Evolutionary conservation across 2,113 vertebrate genomes (phyloP), one percentile per base, ranked within the genome.

Genomic region (Psophia crepitans): DNA sequence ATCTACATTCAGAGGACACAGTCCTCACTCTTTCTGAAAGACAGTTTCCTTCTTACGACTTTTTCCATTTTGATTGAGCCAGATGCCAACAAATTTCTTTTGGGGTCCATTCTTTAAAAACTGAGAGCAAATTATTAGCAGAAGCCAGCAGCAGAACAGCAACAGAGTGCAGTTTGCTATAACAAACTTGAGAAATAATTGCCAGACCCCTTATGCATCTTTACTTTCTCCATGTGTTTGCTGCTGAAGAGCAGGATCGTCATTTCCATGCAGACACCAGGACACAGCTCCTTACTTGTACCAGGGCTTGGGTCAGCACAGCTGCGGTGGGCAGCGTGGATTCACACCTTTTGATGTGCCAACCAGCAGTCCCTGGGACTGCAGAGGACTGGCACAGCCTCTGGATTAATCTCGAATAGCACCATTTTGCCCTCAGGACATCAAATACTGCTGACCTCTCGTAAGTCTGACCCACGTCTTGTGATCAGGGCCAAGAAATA

Each of bases 1-100:
- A 89, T 86, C 87, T 86, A 75, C 58, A 95, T 96, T 97, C 91
- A 68, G 49, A 77, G 73, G 97, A 86, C 58, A 95, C 24, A 94
- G 60, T 77, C 76, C 19, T 96, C 39, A 48, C 77, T 94, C 71
- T 74, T 94, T 90, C 83, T 89, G 86, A 96, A 70, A 91, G 37
- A 75, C 37, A 68, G 35, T 84, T 96, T 90, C 87, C 88, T 95
- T 92, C 85, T 90, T 96, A 75, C 66, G 74, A 69, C 51, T 89
- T 96, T 48, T 80, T 65, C 49, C 64, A 64, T 94, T 97, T 97
- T 97, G 76, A 93, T 90, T 88, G 73, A 95, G 70, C 73, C 82
- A 96, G 49, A 93, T 92, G 82, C 46, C 94, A 70, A 79, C 43
- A 84, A 76, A 56, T 94, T 89, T 97, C 39, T 80, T 94, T 46